phyloP scores from a whole-genome alignment of 2,888 invertebrate species.

The Macaria liturata region DNA sequence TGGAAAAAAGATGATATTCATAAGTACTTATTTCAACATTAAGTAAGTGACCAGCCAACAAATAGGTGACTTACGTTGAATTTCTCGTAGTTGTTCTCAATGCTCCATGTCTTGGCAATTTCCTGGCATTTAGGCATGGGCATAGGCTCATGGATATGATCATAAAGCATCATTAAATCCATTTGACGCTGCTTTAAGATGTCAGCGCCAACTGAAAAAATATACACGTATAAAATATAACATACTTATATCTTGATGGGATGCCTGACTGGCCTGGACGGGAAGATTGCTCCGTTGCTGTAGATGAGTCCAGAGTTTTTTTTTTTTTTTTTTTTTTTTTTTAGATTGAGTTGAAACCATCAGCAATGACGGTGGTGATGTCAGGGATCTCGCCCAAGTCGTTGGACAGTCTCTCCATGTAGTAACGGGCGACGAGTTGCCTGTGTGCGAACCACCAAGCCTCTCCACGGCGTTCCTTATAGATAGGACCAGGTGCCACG shows the following conservation, averaged over 20 bases:
- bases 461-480: conserved; percentile 79
- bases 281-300: conserved; percentile 86
- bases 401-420: conserved; percentile 89
- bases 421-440: conserved; percentile 88
- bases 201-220: conserved; percentile 71
- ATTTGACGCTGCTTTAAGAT: conserved; percentile 65
- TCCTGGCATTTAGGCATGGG: conserved; percentile 74
- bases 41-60: no score
- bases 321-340: no score
- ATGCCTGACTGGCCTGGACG: conserved; percentile 65
- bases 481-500: conserved; percentile 69
- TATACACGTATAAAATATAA: no score
- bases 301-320: conserved; percentile 85
- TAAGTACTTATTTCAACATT: no score
- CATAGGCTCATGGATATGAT: conserved; percentile 83
- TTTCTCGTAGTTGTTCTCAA: conserved; percentile 74
- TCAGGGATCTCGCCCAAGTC: conserved; percentile 85
- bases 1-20: neutral
- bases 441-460: conserved; percentile 84
- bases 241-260: no score
- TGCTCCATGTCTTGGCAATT: conserved; percentile 75
- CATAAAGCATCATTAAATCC: conserved; percentile 68
- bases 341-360: conserved; percentile 86
- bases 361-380: conserved; percentile 73
- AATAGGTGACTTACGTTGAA: conserved; percentile 17